Evolutionary conservation across 1,140 invertebrate genomes (phyloP).

Genomic region (Aleiodes sp.): DNA sequence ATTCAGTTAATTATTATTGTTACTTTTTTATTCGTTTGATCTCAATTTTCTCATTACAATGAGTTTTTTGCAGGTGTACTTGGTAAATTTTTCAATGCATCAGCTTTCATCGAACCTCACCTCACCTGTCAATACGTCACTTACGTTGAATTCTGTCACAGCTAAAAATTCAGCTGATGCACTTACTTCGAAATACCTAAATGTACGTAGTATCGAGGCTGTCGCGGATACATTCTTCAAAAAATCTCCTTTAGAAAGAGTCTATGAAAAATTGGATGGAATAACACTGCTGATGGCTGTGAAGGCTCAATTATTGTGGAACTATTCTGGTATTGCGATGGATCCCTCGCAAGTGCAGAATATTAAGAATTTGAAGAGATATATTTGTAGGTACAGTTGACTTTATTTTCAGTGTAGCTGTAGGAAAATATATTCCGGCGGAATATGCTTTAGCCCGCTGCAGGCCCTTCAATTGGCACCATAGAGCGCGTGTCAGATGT

Average conservation of each 20-base stretch:
- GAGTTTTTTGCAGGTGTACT: constrained; percentile 41
- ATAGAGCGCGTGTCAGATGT: no score
- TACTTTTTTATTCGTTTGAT: not conserved
- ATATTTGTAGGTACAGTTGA: constrained; percentile 25
- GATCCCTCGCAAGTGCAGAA: constrained; percentile 38
- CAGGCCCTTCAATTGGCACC: no score
- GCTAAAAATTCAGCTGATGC: constrained; percentile 26
- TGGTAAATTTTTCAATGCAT: constrained; percentile 46
- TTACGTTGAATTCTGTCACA: not conserved
- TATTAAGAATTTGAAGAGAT: constrained; percentile 17
- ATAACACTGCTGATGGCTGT: constrained; percentile 48
- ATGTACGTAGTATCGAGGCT: constrained; percentile 43
- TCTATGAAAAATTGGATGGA: constrained; percentile 35
- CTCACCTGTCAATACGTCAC: not conserved
- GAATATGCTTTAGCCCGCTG: no score
- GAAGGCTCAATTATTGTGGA: constrained; percentile 51
- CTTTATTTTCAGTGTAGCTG: no score
- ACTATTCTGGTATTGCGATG: constrained; percentile 47
- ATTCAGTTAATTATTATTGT: not conserved
- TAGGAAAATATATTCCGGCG: no score
- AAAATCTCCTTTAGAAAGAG: constrained; percentile 42
- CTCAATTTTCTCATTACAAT: not conserved
- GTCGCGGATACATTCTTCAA: constrained; percentile 45
- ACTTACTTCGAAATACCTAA: constrained; percentile 31
- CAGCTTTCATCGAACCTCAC: not conserved